These are phyloP conservation scores for Armadillidium nasatum DNA, from an alignment of 1,140 invertebrate genomes.

Conservation along the genomic window DNA sequence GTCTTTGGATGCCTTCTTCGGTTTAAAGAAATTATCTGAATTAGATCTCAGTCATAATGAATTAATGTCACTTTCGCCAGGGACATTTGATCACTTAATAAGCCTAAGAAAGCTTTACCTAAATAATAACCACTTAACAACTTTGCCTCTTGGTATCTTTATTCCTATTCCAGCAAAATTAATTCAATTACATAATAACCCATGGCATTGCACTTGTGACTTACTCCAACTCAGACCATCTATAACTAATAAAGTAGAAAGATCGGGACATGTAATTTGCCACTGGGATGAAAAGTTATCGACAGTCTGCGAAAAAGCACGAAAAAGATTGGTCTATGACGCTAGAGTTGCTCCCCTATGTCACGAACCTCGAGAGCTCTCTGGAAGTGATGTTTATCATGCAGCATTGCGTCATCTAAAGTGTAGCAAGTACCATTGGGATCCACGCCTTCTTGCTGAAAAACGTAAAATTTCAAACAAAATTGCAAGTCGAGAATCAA, in stretches of 20 bases:
- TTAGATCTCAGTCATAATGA: slow-evolving; percentile 37
- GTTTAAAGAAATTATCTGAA: slow-evolving; percentile 24
- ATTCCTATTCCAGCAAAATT: slow-evolving; percentile 30
- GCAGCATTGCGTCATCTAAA: slow-evolving; percentile 30
- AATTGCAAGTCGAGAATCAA: background rate
- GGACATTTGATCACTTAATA: slow-evolving; percentile 35
- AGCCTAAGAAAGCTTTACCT: slow-evolving; percentile 35
- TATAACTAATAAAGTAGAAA: slow-evolving; percentile 35
- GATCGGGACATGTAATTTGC: slow-evolving; percentile 22
- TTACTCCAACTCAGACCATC: slow-evolving; percentile 30
- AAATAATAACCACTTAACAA: slow-evolving; percentile 31
- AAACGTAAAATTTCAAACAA: background rate
- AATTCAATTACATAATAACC: slow-evolving; percentile 34
- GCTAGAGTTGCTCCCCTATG: slow-evolving; percentile 34
- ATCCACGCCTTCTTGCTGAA: background rate
- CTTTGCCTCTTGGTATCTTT: slow-evolving; percentile 34
- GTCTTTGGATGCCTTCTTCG: slow-evolving; percentile 38
- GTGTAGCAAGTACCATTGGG: slow-evolving; percentile 32
- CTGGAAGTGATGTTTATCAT: slow-evolving; percentile 24
- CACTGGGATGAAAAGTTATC: slow-evolving; percentile 31
- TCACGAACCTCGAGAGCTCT: slow-evolving; percentile 18
- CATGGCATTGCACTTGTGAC: slow-evolving; percentile 38
- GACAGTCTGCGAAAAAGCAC: slow-evolving; percentile 25
- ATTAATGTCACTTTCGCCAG: slow-evolving; percentile 26
- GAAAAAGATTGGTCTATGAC: slow-evolving; percentile 26